Evolutionary conservation across 2,888 invertebrate genomes (phyloP).

Genomic region (Ferdinandea cuprea): DNA sequence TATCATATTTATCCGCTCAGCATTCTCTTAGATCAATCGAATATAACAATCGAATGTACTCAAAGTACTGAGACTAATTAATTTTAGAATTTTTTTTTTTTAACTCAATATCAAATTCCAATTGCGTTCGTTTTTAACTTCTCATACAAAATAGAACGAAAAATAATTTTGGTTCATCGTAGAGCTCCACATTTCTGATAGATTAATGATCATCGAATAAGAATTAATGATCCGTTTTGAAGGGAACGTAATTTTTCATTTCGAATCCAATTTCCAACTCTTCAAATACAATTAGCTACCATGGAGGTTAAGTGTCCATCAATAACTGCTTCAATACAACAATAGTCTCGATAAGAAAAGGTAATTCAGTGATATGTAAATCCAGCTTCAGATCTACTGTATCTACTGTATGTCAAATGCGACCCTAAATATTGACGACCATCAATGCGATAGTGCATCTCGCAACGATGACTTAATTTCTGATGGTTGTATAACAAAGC

Average conservation of each 20-base stretch:
- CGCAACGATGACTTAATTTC: constrained; percentile 10
- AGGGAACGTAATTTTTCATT: not conserved
- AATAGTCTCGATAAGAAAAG: not conserved
- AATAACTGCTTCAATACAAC: not conserved
- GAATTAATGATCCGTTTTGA: constrained; percentile 46
- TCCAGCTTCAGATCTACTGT: not conserved
- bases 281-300: constrained; percentile 54
- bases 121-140: constrained; percentile 20
- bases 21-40: constrained; percentile 4
- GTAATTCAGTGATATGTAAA: not conserved
- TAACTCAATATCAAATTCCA: constrained; percentile 18
- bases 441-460: not conserved
- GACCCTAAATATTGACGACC: not conserved
- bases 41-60: constrained; percentile 14
- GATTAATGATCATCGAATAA: constrained; percentile 50
- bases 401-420: not conserved
- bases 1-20: no score
- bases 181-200: constrained; percentile 20
- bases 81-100: constrained; percentile 36
- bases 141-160: not conserved
- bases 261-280: constrained; percentile 29
- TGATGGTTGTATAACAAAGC: not conserved
- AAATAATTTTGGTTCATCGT: not conserved
- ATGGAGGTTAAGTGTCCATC: constrained; percentile 31
- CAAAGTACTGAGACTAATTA: constrained; percentile 52